A percentile compares a stretch with the other conserved stretches of the same genome.
Conservation (phyloP, 2,888 invertebrate genomes). For the Alcis repandata region DNA sequence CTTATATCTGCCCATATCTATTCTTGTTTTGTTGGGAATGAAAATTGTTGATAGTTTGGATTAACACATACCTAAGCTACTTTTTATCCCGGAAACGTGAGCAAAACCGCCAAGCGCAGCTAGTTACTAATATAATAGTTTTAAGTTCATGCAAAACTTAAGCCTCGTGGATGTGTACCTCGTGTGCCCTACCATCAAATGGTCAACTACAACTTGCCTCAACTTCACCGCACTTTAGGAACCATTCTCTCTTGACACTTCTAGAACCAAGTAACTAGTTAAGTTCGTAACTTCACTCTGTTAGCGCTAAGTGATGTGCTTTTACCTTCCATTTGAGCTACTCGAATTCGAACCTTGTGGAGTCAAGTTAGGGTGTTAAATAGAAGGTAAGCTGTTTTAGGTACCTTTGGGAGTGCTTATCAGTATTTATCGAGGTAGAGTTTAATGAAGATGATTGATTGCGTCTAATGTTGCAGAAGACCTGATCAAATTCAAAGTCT, state of each 20-base stretch:
- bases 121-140: too few species aligned
- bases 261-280: constrained; percentile 34
- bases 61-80: too few species aligned
- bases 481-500: constrained; percentile 47
- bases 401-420: not conserved
- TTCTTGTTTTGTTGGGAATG: too few species aligned
- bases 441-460: constrained; percentile 62
- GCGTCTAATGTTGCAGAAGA: constrained; percentile 59
- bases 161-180: not conserved
- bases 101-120: too few species aligned
- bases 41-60: too few species aligned
- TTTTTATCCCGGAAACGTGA: too few species aligned
- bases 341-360: constrained; percentile 12
- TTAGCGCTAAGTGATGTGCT: constrained; percentile 32
- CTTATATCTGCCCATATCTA: too few species aligned
- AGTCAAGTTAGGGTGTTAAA: not conserved
- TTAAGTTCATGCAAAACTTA: too few species aligned
- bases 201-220: constrained; percentile 16
- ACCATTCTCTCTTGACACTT: constrained; percentile 28
- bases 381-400: not conserved
- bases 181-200: not conserved
- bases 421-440: constrained; percentile 39
- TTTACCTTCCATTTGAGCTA: constrained; percentile 3
- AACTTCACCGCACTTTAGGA: constrained; percentile 9
- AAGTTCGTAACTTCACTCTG: constrained; percentile 32